These are phyloP conservation scores for Colletes latitarsis DNA, from an alignment of 1,140 invertebrate species.

Conservation along the genomic window DNA sequence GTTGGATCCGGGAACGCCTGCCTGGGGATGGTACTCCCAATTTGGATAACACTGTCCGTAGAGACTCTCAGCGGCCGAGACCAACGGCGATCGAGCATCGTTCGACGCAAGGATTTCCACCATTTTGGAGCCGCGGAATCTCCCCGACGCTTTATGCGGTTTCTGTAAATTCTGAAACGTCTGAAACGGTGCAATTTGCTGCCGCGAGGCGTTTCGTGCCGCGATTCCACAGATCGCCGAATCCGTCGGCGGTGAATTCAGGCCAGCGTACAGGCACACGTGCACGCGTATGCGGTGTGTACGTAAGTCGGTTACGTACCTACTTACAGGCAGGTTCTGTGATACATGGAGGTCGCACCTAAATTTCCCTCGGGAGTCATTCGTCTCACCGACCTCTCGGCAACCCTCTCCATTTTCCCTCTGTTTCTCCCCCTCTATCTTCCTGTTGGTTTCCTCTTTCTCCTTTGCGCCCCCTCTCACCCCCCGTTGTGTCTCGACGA, in stretches of 20 bases:
- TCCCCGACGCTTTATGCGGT: background rate
- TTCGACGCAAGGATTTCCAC: too few species aligned
- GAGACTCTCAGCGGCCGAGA: too few species aligned
- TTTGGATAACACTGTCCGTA: too few species aligned
- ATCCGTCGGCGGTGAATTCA: background rate
- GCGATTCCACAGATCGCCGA: constrained; percentile 18
- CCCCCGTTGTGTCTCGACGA: background rate
- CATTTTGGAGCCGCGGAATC: too few species aligned
- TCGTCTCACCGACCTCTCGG: constrained; percentile 58
- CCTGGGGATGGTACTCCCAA: too few species aligned
- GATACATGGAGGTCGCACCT: constrained; percentile 74
- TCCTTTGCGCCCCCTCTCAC: constrained; percentile 8
- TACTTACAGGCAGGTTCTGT: constrained; percentile 69
- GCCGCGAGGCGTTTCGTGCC: background rate
- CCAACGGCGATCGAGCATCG: too few species aligned
- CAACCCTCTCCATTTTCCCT: constrained; percentile 35
- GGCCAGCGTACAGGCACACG: background rate
- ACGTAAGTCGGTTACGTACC: constrained; percentile 63
- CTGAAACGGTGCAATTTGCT: background rate
- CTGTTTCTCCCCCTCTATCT: background rate
- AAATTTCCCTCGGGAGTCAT: constrained; percentile 72
- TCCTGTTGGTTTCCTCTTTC: background rate
- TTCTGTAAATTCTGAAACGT: constrained; percentile 13
- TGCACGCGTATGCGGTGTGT: constrained; percentile 42
- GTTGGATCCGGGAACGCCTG: too few species aligned